These are phyloP conservation scores for Abramis brama DNA, from an alignment of 2,113 vertebrate genomes.

Conservation along the genomic window DNA sequence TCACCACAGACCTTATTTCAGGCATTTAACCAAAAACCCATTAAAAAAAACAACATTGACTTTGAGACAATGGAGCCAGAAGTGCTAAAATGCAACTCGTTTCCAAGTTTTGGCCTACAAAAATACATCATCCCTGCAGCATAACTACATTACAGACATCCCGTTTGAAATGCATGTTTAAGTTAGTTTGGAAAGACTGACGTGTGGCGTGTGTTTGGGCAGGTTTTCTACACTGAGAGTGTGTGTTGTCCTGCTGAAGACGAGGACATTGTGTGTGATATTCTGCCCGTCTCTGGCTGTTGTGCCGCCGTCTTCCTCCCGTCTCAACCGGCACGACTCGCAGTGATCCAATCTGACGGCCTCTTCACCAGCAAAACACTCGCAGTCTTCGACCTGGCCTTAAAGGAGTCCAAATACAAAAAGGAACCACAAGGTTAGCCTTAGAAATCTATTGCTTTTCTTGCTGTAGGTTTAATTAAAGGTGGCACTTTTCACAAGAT, in stretches of 20 bases:
- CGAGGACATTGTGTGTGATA: constrained; percentile 60
- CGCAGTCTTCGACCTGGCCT: constrained; percentile 68
- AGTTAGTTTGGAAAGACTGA: background rate
- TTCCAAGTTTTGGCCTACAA: background rate
- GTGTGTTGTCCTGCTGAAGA: constrained; percentile 63
- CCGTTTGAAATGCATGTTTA: no score
- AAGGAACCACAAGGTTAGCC: constrained; percentile 64
- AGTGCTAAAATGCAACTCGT: background rate
- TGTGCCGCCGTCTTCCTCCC: constrained; percentile 74
- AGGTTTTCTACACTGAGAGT: constrained; percentile 71
- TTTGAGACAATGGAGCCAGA: background rate
- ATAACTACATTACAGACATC: background rate
- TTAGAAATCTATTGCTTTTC: background rate
- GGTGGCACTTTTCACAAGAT: no score
- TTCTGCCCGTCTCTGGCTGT: constrained; percentile 62
- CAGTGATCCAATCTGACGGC: constrained; percentile 56
- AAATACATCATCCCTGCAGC: background rate
- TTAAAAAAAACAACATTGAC: background rate
- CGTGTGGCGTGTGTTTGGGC: background rate
- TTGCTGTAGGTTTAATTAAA: background rate
- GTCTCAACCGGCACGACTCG: constrained; percentile 70
- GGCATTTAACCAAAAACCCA: background rate
- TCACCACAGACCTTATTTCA: background rate
- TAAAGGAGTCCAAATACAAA: constrained; percentile 70
- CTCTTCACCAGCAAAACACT: constrained; percentile 47